Percentiles rank a stretch among this genome's conserved stretches.
Evolutionary conservation across 37 sponge, comb jelly and placozoan species (phyloP).

Genomic region (Crambe crambe): DNA sequence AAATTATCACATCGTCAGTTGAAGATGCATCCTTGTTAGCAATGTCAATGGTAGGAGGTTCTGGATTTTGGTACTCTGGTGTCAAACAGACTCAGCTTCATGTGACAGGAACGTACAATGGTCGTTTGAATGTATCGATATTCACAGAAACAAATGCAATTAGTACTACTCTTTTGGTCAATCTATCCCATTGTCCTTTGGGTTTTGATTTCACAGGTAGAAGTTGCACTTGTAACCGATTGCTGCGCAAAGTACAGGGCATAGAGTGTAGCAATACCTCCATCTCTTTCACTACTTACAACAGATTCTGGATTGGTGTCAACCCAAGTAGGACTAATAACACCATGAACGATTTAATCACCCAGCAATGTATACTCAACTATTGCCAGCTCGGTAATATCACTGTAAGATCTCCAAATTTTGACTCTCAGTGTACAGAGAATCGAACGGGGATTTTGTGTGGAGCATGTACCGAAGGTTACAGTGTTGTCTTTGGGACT

Average conservation of each 20-base stretch:
- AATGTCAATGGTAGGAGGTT: not conserved
- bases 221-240: not conserved
- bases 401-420: not conserved
- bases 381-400: constrained; percentile 13
- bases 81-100: not conserved
- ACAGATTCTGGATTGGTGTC: not conserved
- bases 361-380: constrained; percentile 6
- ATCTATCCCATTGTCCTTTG: not conserved
- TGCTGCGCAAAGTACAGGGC: not conserved
- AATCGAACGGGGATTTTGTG: constrained; percentile 32
- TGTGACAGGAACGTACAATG: constrained; percentile 8
- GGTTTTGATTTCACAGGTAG: not conserved
- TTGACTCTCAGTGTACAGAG: constrained; percentile 15
- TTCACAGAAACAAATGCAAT: not conserved
- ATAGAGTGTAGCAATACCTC: not conserved
- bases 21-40: not conserved
- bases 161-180: not conserved
- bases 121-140: not conserved
- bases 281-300: not conserved
- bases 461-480: constrained; percentile 14
- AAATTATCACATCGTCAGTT: constrained; percentile 18
- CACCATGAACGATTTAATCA: not conserved
- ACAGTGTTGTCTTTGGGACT: constrained; percentile 25
- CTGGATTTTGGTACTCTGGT: not conserved
- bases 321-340: not conserved